These are phyloP conservation scores for Halcyon senegalensis DNA, from an alignment of 2,113 vertebrate species.

Conservation along the genomic window DNA sequence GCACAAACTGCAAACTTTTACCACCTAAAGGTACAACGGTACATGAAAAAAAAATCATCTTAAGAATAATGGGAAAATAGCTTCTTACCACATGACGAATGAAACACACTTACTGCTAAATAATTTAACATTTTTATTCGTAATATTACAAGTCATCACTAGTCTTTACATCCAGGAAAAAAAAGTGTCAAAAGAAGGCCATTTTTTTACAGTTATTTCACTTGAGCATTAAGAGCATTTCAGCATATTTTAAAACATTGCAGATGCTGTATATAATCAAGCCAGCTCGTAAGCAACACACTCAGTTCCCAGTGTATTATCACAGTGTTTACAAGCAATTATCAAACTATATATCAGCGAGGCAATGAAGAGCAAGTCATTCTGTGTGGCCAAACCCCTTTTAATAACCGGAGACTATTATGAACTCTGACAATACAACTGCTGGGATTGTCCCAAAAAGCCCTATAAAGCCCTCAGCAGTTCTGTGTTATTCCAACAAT, in stretches of 20 bases:
- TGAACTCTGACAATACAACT: neutral
- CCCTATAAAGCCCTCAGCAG: neutral
- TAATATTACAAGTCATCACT: neutral
- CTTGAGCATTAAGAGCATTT: neutral
- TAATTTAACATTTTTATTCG: conserved; percentile 51
- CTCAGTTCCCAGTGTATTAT: neutral
- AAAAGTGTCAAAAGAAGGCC: neutral
- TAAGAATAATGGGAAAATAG: neutral
- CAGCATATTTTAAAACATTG: neutral
- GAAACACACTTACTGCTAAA: conserved; percentile 56
- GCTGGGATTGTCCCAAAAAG: conserved; percentile 35
- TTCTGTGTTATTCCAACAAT: neutral
- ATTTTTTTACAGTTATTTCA: neutral
- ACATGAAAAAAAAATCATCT: neutral
- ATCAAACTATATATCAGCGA: neutral
- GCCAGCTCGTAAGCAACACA: neutral
- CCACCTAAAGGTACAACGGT: neutral
- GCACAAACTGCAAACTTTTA: neutral
- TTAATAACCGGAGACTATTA: neutral
- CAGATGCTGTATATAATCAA: neutral
- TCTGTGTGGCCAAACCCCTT: conserved; percentile 2
- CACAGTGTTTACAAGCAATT: neutral
- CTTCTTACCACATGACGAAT: neutral
- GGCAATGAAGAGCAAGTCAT: neutral
- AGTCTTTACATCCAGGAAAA: conserved; percentile 19